Evolutionary conservation across 2,797 vertebrate genomes (phyloP), one percentile per base, ranked within the genome.

Genomic region (Siniperca undulata): DNA sequence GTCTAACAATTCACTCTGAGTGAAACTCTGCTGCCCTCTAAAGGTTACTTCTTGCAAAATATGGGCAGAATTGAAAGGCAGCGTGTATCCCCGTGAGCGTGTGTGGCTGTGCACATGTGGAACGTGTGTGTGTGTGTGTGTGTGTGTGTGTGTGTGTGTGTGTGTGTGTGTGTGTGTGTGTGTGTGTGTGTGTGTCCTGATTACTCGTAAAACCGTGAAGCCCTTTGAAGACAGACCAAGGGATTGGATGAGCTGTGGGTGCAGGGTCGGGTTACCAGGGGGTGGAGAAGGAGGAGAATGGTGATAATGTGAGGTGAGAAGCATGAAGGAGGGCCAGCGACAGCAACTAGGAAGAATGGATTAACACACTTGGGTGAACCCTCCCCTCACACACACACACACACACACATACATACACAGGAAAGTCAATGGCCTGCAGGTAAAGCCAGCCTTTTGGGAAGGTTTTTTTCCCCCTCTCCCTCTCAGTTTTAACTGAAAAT

Each of bases 21-120:
- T 91, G 90, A 92, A 84, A 85, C 91, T 84, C 90, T 94, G 88
- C 95, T 95, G 94, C 95, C 95, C 95, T 90, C 96, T 95, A 86
- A 82, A 91, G 95, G 88, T 80, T 22, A 72, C 27, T 82, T 36
- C 42, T 24, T 6, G 42, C 55, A 78, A 42, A 83, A 53, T 76
- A 27, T 40, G 6, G 36, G 34, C 19, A 61, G 36, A 66, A 30
- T 36, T 0, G 2, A 27, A 58, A 50, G 52, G 8, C 44, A 46
- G 58, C 8, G 11, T 19, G 64, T n/a, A 2, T 59, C 9, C 16
- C 27, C 27, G 55, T n/a, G 55, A 46, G 48, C 46, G 44, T 60
- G 70, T 60, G 56, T 67, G 55, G 65, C 46, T 0, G 30, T 42
- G 60, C 5, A 58, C 64, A 42, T 52, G 70, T 75, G 55, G 36